Evolutionary conservation across 2,797 vertebrate species (phyloP).

Genomic region (Syndactyla subalaris): DNA sequence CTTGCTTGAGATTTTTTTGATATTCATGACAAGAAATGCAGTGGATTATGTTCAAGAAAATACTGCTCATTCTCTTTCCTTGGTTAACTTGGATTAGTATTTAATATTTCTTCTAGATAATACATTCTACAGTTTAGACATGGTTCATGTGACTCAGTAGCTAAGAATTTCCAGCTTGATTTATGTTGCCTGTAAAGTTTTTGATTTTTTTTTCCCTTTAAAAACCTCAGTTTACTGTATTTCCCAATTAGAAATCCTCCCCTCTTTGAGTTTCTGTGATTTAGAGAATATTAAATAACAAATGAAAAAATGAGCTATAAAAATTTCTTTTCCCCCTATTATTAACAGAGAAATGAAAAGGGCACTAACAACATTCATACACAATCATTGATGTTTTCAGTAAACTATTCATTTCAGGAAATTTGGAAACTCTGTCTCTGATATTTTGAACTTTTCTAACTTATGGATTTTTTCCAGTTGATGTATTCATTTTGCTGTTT

Average conservation of each 20-base stretch:
- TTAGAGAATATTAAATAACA: neutral
- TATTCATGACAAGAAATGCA: neutral
- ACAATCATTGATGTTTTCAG: neutral
- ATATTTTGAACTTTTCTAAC: neutral
- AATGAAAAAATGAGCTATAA: neutral
- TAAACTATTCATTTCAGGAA: neutral
- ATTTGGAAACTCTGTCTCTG: neutral
- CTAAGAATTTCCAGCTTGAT: neutral
- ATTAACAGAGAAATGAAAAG: neutral
- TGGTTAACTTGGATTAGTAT: neutral
- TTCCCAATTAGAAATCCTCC: neutral
- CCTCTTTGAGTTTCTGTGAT: neutral
- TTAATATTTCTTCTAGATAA: neutral
- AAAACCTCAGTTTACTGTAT: neutral
- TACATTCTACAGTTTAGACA: neutral
- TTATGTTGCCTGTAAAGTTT: neutral
- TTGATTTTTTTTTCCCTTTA: neutral
- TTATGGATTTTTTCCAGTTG: neutral
- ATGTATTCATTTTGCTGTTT: neutral
- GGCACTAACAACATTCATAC: neutral
- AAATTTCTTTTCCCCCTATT: neutral
- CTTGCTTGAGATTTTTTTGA: neutral
- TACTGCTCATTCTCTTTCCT: neutral
- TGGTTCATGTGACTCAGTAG: neutral
- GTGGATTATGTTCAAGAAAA: neutral